A percentile compares a stretch with the other conserved stretches of the same genome.
Conservation (phyloP, 2,888 invertebrate species). For the Pterostichus niger region DNA sequence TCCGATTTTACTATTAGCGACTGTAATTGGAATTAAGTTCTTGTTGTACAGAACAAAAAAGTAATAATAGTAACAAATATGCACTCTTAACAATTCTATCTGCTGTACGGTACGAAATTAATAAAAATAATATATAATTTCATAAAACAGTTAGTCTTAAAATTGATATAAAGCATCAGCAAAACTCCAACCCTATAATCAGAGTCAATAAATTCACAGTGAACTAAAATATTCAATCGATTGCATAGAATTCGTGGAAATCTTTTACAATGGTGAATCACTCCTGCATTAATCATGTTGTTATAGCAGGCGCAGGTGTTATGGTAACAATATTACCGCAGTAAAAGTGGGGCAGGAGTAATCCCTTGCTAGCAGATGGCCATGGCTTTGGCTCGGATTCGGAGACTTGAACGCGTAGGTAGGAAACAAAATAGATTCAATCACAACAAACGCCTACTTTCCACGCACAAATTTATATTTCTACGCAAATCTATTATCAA, state of each 20-base stretch:
- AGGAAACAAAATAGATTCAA: conserved; percentile 52
- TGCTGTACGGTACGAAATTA: not conserved
- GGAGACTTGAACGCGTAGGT: conserved; percentile 49
- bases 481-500: conserved; percentile 25
- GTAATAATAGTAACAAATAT: too few species aligned
- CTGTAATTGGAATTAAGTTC: too few species aligned
- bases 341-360: conserved; percentile 48
- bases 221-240: conserved; percentile 19
- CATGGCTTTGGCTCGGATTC: not conserved
- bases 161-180: not conserved
- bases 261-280: conserved; percentile 8
- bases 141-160: not conserved
- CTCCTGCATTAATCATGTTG: not conserved
- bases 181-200: conserved; percentile 15
- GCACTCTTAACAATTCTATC: too few species aligned
- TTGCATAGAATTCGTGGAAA: conserved; percentile 8
- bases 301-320: conserved; percentile 26
- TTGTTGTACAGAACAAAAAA: too few species aligned
- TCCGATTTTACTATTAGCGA: too few species aligned
- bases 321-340: conserved; percentile 28
- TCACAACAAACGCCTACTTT: conserved; percentile 53
- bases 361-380: conserved; percentile 48
- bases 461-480: conserved; percentile 17
- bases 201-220: conserved; percentile 8
- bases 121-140: not conserved